Conservation (phyloP, 2,888 invertebrate species). For the Nomada lathburiana region DNA sequence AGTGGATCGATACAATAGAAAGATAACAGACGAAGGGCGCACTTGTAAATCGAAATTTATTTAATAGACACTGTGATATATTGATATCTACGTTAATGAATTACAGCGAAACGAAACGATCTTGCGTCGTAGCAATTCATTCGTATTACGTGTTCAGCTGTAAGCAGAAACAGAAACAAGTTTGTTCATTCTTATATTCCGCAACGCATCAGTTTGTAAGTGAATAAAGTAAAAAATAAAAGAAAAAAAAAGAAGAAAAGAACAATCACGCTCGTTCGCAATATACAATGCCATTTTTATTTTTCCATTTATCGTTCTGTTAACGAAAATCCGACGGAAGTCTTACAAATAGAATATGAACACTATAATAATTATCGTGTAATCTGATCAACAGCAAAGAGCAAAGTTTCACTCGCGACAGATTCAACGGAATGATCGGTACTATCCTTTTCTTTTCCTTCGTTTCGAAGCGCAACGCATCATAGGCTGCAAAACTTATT, state of each 20-base stretch:
- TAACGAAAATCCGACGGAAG: slow-evolving; percentile 19
- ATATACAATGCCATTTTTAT: not conserved
- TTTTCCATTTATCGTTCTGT: not conserved
- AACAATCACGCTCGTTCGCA: slow-evolving; percentile 2
- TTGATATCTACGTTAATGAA: slow-evolving; percentile 50
- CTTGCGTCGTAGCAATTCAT: slow-evolving; percentile 17
- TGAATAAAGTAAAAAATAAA: not conserved
- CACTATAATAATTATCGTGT: slow-evolving; percentile 24
- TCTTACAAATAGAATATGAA: slow-evolving; percentile 44
- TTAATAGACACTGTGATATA: slow-evolving; percentile 50
- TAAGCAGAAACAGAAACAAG: no score
- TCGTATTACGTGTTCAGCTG: not conserved
- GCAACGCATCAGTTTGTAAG: not conserved
- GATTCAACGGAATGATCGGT: slow-evolving; percentile 16
- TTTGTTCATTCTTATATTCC: not conserved
- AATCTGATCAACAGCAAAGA: slow-evolving; percentile 41
- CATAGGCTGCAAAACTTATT: not conserved
- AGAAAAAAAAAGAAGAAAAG: not conserved
- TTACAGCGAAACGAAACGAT: slow-evolving; percentile 47
- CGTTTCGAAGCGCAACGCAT: slow-evolving; percentile 4
- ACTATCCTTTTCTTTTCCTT: not conserved
- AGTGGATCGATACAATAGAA: slow-evolving; percentile 57
- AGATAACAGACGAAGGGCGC: slow-evolving; percentile 57
- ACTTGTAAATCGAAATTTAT: slow-evolving; percentile 60
- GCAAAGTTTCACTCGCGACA: slow-evolving; percentile 36